Evolutionary conservation across 2,797 vertebrate genomes (phyloP).

Genomic region (Perdix hodgsoniae): DNA sequence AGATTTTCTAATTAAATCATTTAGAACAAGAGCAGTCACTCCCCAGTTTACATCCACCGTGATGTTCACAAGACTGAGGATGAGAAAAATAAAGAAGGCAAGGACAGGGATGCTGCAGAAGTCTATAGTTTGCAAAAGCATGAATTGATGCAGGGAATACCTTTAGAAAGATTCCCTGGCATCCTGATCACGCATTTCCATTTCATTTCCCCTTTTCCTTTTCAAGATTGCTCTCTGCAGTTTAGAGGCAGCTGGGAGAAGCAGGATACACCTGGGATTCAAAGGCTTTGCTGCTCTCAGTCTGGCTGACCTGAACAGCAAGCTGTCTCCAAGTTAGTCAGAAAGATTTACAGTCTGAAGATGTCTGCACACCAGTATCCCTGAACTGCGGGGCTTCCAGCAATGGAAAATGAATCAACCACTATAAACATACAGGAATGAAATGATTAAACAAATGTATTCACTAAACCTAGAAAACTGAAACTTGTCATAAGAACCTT

Average conservation of each 20-base stretch:
- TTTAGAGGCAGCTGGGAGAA: background rate
- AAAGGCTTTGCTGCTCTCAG: background rate
- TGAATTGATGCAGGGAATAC: background rate
- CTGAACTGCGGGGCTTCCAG: background rate
- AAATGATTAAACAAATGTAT: background rate
- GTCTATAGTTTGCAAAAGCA: background rate
- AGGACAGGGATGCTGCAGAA: background rate
- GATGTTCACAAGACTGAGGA: background rate
- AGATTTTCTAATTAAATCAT: background rate
- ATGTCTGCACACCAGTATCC: background rate
- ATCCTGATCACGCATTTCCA: background rate
- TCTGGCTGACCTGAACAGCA: background rate
- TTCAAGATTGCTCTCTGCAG: background rate
- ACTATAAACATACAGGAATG: background rate
- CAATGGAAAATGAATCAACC: background rate
- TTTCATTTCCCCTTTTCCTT: background rate
- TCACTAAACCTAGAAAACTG: background rate
- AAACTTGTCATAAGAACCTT: background rate
- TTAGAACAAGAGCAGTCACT: background rate
- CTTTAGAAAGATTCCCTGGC: background rate
- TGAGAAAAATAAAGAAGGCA: background rate
- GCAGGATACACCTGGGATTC: background rate
- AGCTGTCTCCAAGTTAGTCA: background rate
- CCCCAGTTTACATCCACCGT: background rate
- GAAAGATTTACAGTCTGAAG: background rate